These are phyloP conservation scores for Metopolophium dirhodum DNA, from an alignment of 1,140 invertebrate species.

Conservation along the genomic window DNA sequence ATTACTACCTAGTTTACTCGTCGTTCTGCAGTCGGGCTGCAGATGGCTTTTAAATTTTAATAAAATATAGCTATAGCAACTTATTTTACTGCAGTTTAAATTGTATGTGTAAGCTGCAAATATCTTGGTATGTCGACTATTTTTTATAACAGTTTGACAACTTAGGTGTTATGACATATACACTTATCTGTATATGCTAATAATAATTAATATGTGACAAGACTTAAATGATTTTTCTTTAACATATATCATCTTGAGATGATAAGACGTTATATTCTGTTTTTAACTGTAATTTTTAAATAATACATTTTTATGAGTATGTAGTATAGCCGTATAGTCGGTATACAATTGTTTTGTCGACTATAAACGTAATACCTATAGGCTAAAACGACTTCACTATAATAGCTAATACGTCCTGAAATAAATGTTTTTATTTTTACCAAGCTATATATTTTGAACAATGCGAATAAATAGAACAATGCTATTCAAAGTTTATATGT, in stretches of 20 bases:
- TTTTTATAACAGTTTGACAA: background rate
- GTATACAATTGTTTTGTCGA: background rate
- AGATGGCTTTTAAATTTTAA: too few species aligned
- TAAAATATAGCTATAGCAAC: background rate
- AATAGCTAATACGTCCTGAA: background rate
- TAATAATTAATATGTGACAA: background rate
- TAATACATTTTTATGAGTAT: conserved; percentile 2
- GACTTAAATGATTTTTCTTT: background rate
- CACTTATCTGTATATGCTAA: background rate
- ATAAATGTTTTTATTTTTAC: background rate
- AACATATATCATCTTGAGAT: background rate
- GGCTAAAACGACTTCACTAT: background rate
- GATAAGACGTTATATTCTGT: background rate
- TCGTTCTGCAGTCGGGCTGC: too few species aligned
- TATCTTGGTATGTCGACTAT: background rate
- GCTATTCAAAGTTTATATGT: background rate
- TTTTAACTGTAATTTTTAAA: background rate
- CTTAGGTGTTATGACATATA: background rate
- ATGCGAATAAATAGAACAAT: background rate
- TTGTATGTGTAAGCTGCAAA: background rate
- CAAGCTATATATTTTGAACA: background rate
- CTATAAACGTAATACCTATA: background rate
- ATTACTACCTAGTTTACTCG: background rate
- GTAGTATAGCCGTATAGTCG: background rate
- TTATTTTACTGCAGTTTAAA: background rate